phyloP scores from a whole-genome alignment of 1,140 invertebrate genomes.

The Drosophila parvula region DNA sequence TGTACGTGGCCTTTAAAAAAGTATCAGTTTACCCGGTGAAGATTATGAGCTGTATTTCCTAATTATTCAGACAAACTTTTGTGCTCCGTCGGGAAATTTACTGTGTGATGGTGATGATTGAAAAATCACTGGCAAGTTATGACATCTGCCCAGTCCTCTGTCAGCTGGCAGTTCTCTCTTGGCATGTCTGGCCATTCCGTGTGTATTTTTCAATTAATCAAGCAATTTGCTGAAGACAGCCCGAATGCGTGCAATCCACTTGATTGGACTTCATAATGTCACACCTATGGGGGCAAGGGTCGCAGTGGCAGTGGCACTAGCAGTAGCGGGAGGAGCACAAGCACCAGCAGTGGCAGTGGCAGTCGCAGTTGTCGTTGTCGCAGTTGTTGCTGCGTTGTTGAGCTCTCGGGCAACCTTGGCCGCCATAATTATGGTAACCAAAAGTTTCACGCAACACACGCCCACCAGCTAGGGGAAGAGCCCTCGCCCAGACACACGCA shows the following conservation, averaged over 20 bases:
- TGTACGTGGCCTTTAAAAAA: background rate
- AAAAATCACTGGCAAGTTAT: slow-evolving; percentile 40
- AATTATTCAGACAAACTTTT: background rate
- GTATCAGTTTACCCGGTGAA: background rate
- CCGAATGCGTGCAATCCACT: slow-evolving; percentile 48
- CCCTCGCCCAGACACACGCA: slow-evolving; percentile 31
- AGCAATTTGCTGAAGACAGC: slow-evolving; percentile 51
- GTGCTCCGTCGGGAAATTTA: slow-evolving; percentile 2
- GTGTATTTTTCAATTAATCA: slow-evolving; percentile 64
- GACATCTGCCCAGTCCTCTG: slow-evolving; percentile 15
- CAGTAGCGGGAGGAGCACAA: background rate
- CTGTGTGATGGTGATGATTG: slow-evolving; percentile 13
- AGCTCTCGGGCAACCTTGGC: slow-evolving; percentile 64
- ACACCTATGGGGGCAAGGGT: slow-evolving; percentile 47
- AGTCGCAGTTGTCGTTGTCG: slow-evolving; percentile 30
- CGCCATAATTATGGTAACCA: slow-evolving; percentile 82
- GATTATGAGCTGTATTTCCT: background rate
- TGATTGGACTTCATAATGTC: slow-evolving; percentile 63
- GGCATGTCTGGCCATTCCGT: slow-evolving; percentile 26
- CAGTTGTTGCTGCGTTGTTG: slow-evolving; percentile 29
- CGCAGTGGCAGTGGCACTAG: slow-evolving; percentile 12
- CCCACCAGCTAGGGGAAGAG: slow-evolving; percentile 42
- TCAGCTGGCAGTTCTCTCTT: slow-evolving; percentile 11
- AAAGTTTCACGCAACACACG: slow-evolving; percentile 77
- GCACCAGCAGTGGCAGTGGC: background rate